Conservation (phyloP, 2,113 vertebrate species). For the Oophaga pumilio region DNA sequence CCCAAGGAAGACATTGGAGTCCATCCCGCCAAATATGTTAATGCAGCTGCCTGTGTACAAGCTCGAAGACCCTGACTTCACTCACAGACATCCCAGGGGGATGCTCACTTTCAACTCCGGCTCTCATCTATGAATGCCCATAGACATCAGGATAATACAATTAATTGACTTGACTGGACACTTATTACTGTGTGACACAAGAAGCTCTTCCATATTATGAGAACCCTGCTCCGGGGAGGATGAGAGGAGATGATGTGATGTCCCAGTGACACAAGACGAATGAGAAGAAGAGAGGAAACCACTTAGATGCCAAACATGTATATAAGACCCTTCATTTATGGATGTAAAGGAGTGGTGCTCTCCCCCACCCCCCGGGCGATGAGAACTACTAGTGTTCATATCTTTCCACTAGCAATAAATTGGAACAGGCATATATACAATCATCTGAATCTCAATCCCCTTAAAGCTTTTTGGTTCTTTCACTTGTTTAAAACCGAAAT, state of each 20-base stretch:
- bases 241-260: conserved; percentile 11
- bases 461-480: too few species aligned
- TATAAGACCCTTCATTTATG: not conserved
- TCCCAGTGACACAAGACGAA: not conserved
- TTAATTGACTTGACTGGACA: conserved; percentile 48
- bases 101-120: conserved; percentile 31
- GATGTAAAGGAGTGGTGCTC: not conserved
- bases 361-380: not conserved
- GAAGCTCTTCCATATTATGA: conserved; percentile 6
- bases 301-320: not conserved
- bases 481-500: too few species aligned
- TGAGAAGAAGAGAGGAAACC: not conserved
- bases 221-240: conserved; percentile 25
- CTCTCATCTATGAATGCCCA: conserved; percentile 32
- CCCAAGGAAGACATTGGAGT: conserved; percentile 26
- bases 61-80: conserved; percentile 48
- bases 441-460: too few species aligned
- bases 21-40: conserved; percentile 55
- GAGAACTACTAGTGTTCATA: too few species aligned
- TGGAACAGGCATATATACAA: too few species aligned
- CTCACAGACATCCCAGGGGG: conserved; percentile 31
- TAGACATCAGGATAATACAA: conserved; percentile 43
- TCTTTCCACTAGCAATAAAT: too few species aligned
- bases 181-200: conserved; percentile 44
- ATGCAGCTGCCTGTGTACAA: conserved; percentile 14